phyloP scores from a whole-genome alignment of 2,888 invertebrate species.

The Acronicta aceris region DNA sequence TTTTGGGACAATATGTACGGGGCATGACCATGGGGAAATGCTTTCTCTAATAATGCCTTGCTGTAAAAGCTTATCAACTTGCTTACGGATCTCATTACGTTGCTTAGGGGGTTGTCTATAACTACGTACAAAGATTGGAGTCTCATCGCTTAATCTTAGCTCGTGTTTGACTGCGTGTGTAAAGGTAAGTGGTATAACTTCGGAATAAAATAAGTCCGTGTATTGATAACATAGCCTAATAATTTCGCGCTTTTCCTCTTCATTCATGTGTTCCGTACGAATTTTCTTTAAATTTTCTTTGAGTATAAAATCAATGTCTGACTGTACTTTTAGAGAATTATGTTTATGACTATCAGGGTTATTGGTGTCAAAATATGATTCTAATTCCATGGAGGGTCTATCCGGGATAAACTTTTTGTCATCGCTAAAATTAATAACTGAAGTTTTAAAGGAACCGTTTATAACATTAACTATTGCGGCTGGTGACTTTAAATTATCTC shows the following conservation, averaged over 20 bases:
- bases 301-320: too few species aligned
- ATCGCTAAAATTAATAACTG: too few species aligned
- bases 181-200: background rate
- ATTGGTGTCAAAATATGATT: too few species aligned
- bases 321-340: too few species aligned
- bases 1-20: background rate
- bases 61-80: constrained; percentile 1
- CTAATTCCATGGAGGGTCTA: too few species aligned
- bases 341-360: too few species aligned
- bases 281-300: background rate
- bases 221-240: background rate
- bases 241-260: background rate
- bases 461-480: too few species aligned
- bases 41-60: background rate
- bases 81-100: background rate
- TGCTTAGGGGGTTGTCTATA: background rate
- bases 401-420: too few species aligned
- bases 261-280: background rate
- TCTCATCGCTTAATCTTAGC: background rate
- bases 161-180: background rate
- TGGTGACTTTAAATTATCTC: too few species aligned
- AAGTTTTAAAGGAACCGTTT: too few species aligned
- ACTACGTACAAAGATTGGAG: background rate
- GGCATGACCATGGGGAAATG: background rate
- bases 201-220: background rate